Evolutionary conservation across 2,797 vertebrate genomes (phyloP), one percentile per base, ranked within the genome.

Genomic region (Epinephelus coioides): DNA sequence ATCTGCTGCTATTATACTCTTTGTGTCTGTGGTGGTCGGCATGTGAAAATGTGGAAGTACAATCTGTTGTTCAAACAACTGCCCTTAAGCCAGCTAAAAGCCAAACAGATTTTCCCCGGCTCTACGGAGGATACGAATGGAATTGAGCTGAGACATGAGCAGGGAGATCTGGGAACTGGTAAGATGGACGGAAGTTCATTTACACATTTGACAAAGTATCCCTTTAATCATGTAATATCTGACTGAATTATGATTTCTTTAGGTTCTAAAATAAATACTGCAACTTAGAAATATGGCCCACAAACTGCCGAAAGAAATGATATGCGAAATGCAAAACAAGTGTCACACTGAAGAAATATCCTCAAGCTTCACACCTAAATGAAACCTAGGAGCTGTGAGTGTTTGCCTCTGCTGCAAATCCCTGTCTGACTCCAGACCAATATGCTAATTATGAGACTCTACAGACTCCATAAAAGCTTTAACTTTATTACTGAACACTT

Each of bases 341-440:
- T 21, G 11, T 86, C 86, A 93, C 90, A 89, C 84, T 90, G 88
- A 89, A 92, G 87, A 85, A 86, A 89, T 95, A 94, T 95, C 93
- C 69, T 75, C 17, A 3, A 50, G 34, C 21, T 3, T 69, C 18
- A 57, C 47, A 34, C 15, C 14, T 19, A 14, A 34, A 63, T 43
- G 18, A 56, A 72, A 79, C 44, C 57, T 13, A n/a, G 63, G 15
- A 68, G 23, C 49, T 55, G 12, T 12, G 14, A 69, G 18, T 51
- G 25, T 79, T 83, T 72, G 49, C 56, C 59, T 74, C 61, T 12
- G 11, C 9, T 76, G 43, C 82, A 75, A 66, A 62, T 69, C 43
- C 8, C 3, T 18, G 23, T 66, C 5, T 21, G 62, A 49, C 49
- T 77, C 44, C 59, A 55, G 30, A 78, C 18, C 57, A 72, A 57